A percentile compares a stretch with the other conserved stretches of the same genome.
phyloP scores from a whole-genome alignment of 2,888 invertebrate genomes.

The Patella depressa region DNA sequence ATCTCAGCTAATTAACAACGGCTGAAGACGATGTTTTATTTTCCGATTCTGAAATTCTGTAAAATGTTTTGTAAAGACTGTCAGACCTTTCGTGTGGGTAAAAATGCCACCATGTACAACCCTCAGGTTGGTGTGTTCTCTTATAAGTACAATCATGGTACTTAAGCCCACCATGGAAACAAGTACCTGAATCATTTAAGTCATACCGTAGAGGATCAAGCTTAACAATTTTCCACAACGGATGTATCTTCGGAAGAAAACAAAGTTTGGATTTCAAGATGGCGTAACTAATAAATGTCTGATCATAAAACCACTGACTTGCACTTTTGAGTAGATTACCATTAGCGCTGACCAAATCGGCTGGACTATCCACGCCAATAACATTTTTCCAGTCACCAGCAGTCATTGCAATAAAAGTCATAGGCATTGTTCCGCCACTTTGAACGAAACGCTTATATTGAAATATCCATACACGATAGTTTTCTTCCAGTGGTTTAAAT shows the following conservation, averaged over 20 bases:
- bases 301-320: not conserved
- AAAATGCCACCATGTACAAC: conserved; percentile 6
- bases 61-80: not conserved
- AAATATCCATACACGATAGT: conserved; percentile 5
- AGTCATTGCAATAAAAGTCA: not conserved
- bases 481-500: conserved; percentile 1
- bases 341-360: not conserved
- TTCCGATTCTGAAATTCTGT: not conserved
- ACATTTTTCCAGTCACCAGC: not conserved
- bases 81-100: not conserved
- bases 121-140: not conserved
- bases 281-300: not conserved
- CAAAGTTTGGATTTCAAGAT: not conserved
- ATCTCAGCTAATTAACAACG: not conserved
- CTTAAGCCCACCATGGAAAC: not conserved
- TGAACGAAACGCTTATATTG: not conserved
- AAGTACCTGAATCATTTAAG: not conserved
- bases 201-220: not conserved
- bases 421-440: not conserved
- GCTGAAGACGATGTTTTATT: not conserved
- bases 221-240: not conserved
- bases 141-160: not conserved
- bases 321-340: not conserved
- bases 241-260: not conserved
- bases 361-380: not conserved